A percentile compares a stretch with the other conserved stretches of the same genome.
Evolutionary conservation across 2,113 vertebrate species (phyloP).

Genomic region (Ursus arctos): DNA sequence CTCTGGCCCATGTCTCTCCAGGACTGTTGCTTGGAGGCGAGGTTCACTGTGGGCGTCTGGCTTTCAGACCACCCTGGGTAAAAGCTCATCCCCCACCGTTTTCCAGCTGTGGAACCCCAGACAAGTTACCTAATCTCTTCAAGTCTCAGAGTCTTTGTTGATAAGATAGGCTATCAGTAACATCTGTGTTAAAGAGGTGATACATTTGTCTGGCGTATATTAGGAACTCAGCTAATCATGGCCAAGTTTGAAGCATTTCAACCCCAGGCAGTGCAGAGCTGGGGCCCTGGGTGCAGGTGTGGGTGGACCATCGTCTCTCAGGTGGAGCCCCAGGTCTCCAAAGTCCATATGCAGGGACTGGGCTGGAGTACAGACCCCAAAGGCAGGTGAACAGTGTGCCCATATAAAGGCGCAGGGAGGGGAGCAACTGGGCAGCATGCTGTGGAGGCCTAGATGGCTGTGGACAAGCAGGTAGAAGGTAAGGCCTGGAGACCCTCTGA

Average conservation of each 20-base stretch:
- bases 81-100: rapidly evolving
- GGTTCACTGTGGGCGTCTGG: not conserved
- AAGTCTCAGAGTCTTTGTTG: not conserved
- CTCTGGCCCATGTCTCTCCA: not conserved
- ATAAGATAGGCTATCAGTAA: rapidly evolving
- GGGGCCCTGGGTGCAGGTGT: rapidly evolving
- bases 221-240: not conserved
- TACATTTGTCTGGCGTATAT: no score
- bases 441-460: not conserved
- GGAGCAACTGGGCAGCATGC: not conserved
- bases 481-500: not conserved
- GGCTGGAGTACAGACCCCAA: not conserved
- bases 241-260: no score
- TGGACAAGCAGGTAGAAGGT: not conserved
- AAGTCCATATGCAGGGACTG: not conserved
- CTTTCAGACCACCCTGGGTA: not conserved
- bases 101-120: not conserved
- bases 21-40: not conserved
- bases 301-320: not conserved
- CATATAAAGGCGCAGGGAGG: not conserved
- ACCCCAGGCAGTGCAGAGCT: no score
- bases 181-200: not conserved
- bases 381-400: not conserved
- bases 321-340: not conserved
- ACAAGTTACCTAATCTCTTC: not conserved